phyloP scores from a whole-genome alignment of 2,888 invertebrate genomes.

The Chrysomela aeneicollis region DNA sequence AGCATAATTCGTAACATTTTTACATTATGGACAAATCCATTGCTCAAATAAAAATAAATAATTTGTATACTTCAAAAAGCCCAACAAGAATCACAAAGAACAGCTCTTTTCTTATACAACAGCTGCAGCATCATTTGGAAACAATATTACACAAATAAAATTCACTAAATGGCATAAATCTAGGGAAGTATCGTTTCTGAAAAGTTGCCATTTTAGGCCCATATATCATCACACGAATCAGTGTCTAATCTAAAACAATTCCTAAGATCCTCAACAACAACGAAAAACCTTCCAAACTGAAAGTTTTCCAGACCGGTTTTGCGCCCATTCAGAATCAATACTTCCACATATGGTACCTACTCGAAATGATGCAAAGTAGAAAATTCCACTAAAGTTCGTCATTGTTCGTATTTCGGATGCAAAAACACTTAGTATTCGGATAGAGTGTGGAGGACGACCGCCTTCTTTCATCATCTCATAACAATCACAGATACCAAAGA shows the following conservation, averaged over 20 bases:
- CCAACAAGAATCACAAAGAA: constrained; percentile 38
- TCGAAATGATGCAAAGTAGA: constrained; percentile 28
- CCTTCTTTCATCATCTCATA: constrained; percentile 55
- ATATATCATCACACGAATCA: constrained; percentile 25
- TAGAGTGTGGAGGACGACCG: constrained; percentile 47
- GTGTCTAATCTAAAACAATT: constrained; percentile 37
- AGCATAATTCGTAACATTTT: constrained; percentile 30
- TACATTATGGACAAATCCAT: constrained; percentile 24
- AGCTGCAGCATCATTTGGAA: constrained; percentile 29
- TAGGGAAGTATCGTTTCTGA: constrained; percentile 31
- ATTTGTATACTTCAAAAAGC: constrained; percentile 33
- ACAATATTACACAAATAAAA: constrained; percentile 24
- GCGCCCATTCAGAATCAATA: constrained; percentile 21
- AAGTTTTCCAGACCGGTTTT: neutral
- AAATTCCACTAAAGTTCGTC: constrained; percentile 39
- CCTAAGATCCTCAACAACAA: constrained; percentile 31
- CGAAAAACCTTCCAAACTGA: constrained; percentile 1
- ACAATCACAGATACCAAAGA: constrained; percentile 45
- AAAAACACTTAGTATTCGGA: constrained; percentile 51
- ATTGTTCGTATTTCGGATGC: constrained; percentile 32
- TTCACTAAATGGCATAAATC: constrained; percentile 13
- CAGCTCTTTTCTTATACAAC: constrained; percentile 28
- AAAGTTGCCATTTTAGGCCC: constrained; percentile 29
- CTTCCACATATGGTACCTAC: constrained; percentile 19
- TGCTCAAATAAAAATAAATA: constrained; percentile 36